Evolutionary conservation across 2,113 vertebrate genomes (phyloP).

Genomic region (Meriones unguiculatus): DNA sequence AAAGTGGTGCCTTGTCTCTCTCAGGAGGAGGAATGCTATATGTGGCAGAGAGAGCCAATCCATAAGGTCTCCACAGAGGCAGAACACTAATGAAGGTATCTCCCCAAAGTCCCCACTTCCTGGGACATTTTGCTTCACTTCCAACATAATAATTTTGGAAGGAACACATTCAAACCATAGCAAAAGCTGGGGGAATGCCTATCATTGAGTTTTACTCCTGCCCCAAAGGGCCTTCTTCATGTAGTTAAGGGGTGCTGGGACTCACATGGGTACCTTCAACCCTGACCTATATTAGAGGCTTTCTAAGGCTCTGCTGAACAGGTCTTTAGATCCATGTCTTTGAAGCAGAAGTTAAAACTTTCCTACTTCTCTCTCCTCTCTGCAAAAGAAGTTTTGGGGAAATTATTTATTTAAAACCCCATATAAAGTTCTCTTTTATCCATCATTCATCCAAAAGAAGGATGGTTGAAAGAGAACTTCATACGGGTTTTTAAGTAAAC

Average conservation of each 20-base stretch:
- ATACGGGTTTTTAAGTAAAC: not conserved
- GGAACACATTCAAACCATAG: not conserved
- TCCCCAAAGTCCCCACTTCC: not conserved
- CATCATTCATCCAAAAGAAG: not conserved
- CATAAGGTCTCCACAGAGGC: not conserved
- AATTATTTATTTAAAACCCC: not conserved
- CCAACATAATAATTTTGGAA: not conserved
- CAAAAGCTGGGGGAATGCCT: not conserved
- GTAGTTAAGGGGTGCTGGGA: not conserved
- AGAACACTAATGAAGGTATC: not conserved
- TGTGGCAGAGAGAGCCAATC: not conserved
- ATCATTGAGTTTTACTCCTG: not conserved
- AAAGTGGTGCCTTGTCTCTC: not conserved
- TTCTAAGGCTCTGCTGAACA: not conserved
- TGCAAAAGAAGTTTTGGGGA: not conserved
- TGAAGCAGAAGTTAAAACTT: not conserved
- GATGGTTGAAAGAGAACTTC: no score
- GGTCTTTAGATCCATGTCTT: not conserved
- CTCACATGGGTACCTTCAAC: no score
- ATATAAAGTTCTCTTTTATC: no score
- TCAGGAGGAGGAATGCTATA: no score
- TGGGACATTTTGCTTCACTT: not conserved
- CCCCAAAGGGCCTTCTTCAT: not conserved
- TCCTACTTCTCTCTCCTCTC: not conserved
- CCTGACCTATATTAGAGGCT: not conserved